Evolutionary conservation across 2,888 invertebrate genomes (phyloP).

Genomic region (Urechis unicinctus): DNA sequence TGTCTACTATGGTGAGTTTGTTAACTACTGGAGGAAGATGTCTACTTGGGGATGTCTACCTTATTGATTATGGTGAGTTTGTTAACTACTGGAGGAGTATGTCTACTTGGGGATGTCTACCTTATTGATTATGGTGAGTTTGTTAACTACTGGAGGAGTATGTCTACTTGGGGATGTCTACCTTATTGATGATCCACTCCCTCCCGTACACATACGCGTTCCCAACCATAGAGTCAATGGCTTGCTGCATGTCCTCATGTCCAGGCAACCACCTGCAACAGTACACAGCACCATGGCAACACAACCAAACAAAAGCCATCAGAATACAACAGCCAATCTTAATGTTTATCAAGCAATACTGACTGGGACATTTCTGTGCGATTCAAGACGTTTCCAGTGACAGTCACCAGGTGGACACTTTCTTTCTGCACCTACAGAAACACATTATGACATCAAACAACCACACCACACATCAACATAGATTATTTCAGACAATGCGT

Average conservation of each 20-base stretch:
- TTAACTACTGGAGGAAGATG: too few species aligned
- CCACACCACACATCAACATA: not conserved
- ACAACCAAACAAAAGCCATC: not conserved
- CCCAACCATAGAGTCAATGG: conserved; percentile 78
- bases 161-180: too few species aligned
- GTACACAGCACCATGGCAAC: not conserved
- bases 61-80: too few species aligned
- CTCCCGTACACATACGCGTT: conserved; percentile 90
- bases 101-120: too few species aligned
- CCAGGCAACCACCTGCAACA: conserved; percentile 65
- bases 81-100: too few species aligned
- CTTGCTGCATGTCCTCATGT: conserved; percentile 63
- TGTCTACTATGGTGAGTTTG: too few species aligned
- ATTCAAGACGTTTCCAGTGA: conserved; percentile 69
- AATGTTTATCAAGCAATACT: too few species aligned
- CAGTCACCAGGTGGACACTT: conserved; percentile 82
- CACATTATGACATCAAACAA: not conserved
- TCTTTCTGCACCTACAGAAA: conserved; percentile 77
- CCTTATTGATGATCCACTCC: conserved; percentile 80
- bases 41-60: too few species aligned
- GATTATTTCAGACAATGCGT: not conserved
- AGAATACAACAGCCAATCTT: too few species aligned
- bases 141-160: too few species aligned
- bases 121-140: too few species aligned
- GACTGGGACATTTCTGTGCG: conserved; percentile 64